Evolutionary conservation across 2,888 invertebrate genomes (phyloP), one percentile per base, ranked within the genome.

Genomic region (Xanthorhoe spadicearia): DNA sequence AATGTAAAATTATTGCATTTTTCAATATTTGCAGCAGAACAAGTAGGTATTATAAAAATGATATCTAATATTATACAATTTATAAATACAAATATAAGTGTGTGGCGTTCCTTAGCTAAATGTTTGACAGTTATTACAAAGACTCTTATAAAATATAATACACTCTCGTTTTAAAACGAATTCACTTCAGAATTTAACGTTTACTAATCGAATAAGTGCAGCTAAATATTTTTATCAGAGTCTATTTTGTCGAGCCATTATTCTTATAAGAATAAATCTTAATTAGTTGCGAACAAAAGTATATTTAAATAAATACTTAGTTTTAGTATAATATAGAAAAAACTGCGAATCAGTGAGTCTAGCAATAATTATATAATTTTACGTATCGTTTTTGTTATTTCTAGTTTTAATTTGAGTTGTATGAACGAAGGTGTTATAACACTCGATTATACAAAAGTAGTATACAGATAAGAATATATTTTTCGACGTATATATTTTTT

Each of bases 311-410:
- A 15, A 53, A 51, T 51, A 51, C n/a, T n/a, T 19, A 50, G 19
- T 38, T 64, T 66, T 61, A 57, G 59, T 59, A 28, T 66, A 61
- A 49, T 68, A 54, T 73, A 77, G 72, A 72, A 70, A 75, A 67
- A 74, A 74, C 56, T 77, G 77, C 70, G 80, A 80, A 83, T 78
- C 79, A 77, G 78, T 83, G 83, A 72, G 64, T 66, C 48, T 73
- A 70, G 71, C 69, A 74, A 74, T 75, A 74, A 68, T 72, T 58
- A 50, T 54, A 51, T 68, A 68, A 50, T 58, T 61, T 48, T 61
- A 70, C 68, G 74, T 74, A 75, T 76, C 66, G 76, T 78, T 74
- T 79, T 80, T 72, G 73, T 80, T 83, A 77, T 83, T 79, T 17
- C 17, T 48, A 48, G 76, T 78, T 74, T 75, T 76, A 71, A 71